Base-by-base conservation (phyloP, 2,113 vertebrate species). In the Pao palembangensis region DNA sequence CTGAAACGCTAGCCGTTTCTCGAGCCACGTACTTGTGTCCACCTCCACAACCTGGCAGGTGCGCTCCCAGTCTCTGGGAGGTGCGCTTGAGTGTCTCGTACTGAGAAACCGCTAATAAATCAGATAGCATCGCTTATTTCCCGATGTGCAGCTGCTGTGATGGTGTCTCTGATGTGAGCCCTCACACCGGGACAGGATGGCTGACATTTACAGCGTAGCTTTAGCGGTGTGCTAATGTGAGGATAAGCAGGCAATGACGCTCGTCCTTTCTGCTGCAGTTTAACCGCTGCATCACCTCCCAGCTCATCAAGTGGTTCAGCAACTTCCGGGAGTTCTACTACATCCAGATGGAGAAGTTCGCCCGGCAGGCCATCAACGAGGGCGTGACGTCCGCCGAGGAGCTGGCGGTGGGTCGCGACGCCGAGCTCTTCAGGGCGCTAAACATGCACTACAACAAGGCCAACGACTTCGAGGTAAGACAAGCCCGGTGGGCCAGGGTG, bases 381-480 rank as follows among this genome's bases (percentile, higher is more conserved):
- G 97, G 97, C 2, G 93, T 94, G 87, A 93, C 96, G 0, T 91
- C 92, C 3, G 84, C 90, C 0, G 96, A 99, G 61, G 96, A 98
- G 80, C 89, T 99, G 87, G 87, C 86, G 59, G 96, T 99, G 86
- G 94, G 94, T 84, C 92, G 97, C 69, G 97, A 99, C 76, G 92
- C 94, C 55, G 96, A 98, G 91, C 94, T 98, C 60, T 99, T 94
- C 91, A 88, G 96, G 58, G 96, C 96, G 61, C 94, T 99, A 82
- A 99, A 99, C 93, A 99, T 99, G 97, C 97, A 99, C 93, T 99
- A 99, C 94, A 99, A 99, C 93, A 99, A 99, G 91, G 96, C 97
- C 83, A 99, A 99, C 61, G 97, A 99, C 92, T 99, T 99, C 90
- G 95, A 99, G 97, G 97, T 98, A 65, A 58, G 69, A 46, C 17